phyloP scores from a whole-genome alignment of 2,888 invertebrate genomes.

The Cephalotes varians region DNA sequence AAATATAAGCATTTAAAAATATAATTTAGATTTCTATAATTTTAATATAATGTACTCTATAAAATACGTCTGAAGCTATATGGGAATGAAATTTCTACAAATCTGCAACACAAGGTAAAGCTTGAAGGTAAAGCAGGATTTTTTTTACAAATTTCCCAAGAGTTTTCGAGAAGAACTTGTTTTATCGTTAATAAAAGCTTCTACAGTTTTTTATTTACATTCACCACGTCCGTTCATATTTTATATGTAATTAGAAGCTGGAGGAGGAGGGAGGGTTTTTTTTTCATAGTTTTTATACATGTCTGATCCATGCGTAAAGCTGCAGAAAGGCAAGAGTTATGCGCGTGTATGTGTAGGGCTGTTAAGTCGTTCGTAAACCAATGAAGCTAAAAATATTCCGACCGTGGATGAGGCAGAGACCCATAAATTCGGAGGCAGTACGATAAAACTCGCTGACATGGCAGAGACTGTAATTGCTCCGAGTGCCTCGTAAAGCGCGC shows the following conservation, averaged over 20 bases:
- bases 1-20: background rate
- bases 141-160: background rate
- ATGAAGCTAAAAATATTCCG: conserved; percentile 70
- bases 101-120: background rate
- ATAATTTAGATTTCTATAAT: background rate
- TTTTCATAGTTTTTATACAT: conserved; percentile 21
- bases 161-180: background rate
- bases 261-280: background rate
- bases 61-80: background rate
- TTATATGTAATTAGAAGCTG: conserved; percentile 23
- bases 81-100: background rate
- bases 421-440: conserved; percentile 77
- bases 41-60: background rate
- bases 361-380: conserved; percentile 60
- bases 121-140: background rate
- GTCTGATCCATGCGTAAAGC: conserved; percentile 12
- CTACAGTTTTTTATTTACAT: background rate
- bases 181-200: conserved; percentile 7
- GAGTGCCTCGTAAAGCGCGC: conserved; percentile 77
- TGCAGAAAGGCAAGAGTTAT: conserved; percentile 31
- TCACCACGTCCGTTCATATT: background rate
- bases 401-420: conserved; percentile 52
- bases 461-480: conserved; percentile 78
- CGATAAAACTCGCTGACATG: conserved; percentile 77
- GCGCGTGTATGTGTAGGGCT: background rate